Conservation (phyloP, 2,797 vertebrate genomes). For the Acestrorhynchus altus region DNA sequence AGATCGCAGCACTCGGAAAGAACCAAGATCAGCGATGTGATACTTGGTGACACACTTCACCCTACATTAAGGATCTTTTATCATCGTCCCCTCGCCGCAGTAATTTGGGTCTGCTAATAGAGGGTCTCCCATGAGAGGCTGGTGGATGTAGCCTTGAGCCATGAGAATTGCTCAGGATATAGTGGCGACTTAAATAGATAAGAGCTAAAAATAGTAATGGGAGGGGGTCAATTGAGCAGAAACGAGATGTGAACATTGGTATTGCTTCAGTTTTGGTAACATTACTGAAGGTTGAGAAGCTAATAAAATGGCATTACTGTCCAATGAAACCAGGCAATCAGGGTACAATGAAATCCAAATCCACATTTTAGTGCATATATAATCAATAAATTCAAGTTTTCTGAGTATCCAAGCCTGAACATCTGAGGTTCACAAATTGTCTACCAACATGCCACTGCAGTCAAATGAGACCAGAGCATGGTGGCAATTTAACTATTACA, state of each 20-base stretch:
- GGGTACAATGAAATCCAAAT: no score
- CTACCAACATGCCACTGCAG: no score
- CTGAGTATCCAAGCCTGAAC: no score
- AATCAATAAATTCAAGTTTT: no score
- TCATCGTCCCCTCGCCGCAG: slow-evolving; percentile 63
- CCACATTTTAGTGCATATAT: no score
- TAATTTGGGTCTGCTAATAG: slow-evolving; percentile 82
- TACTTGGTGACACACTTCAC: slow-evolving; percentile 75
- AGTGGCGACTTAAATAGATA: slow-evolving; percentile 77
- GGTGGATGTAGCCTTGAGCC: slow-evolving; percentile 75
- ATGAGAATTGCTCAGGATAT: slow-evolving; percentile 76
- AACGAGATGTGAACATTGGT: background rate
- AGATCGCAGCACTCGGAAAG: background rate
- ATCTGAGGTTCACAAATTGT: no score
- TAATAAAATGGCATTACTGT: no score
- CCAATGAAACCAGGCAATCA: no score
- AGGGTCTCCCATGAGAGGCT: slow-evolving; percentile 72
- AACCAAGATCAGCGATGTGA: slow-evolving; percentile 25
- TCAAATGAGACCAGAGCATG: no score
- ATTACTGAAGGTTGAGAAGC: no score
- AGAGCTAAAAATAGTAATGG: slow-evolving; percentile 76
- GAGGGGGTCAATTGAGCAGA: slow-evolving; percentile 50
- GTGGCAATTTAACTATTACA: no score
- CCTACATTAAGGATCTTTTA: slow-evolving; percentile 69
- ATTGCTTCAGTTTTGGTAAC: no score